Percentiles rank a stretch among this genome's conserved stretches.
These are phyloP conservation scores for Thecophora atra DNA, from an alignment of 2,888 invertebrate species.

Conservation along the genomic window DNA sequence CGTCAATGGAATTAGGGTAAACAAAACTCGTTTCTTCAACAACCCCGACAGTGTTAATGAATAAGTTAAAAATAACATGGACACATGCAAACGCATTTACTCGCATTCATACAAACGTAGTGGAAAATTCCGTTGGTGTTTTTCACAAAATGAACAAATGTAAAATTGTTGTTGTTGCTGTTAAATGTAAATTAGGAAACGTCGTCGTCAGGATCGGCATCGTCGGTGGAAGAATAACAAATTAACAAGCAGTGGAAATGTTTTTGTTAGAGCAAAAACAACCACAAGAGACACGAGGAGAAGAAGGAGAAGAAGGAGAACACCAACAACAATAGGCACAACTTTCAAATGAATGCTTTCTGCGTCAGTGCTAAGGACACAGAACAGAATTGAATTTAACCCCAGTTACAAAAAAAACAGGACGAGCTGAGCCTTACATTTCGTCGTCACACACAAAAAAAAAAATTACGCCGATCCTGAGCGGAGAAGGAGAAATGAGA, in stretches of 20 bases:
- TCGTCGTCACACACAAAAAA: too few species aligned
- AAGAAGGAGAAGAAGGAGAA: not conserved
- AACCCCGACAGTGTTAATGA: too few species aligned
- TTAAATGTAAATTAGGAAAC: constrained; percentile 25
- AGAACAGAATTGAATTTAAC: constrained; percentile 30
- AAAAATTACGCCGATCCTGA: too few species aligned
- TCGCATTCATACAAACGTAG: not conserved
- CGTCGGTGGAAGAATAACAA: constrained; percentile 1
- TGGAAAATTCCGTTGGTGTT: not conserved
- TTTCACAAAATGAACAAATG: constrained; percentile 5
- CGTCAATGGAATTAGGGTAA: too few species aligned
- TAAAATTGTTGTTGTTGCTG: constrained; percentile 14
- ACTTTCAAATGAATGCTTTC: not conserved
- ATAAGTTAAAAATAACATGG: too few species aligned
- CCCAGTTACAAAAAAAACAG: too few species aligned
- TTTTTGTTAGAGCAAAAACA: constrained; percentile 7
- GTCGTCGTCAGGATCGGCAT: too few species aligned
- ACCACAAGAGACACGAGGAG: not conserved
- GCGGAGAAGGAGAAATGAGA: too few species aligned
- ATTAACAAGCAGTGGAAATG: constrained; percentile 1
- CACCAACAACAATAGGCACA: not conserved
- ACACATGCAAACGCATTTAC: too few species aligned
- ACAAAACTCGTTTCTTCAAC: too few species aligned
- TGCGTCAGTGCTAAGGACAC: constrained; percentile 18
- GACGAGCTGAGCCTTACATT: too few species aligned